phyloP scores from a whole-genome alignment of 2,797 vertebrate genomes.

The Gallinago solitaria region DNA sequence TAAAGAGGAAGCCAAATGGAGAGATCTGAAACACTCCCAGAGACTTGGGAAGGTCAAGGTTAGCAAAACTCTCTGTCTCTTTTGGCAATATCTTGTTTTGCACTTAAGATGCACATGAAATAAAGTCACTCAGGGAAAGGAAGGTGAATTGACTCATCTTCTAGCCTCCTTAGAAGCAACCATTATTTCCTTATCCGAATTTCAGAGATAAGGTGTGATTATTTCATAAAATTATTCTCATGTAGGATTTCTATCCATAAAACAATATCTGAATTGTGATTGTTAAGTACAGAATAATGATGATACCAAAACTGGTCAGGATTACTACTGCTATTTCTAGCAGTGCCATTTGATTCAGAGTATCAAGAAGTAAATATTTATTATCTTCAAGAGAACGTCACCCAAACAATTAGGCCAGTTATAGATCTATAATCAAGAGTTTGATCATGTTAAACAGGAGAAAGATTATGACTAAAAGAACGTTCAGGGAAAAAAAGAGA shows the following conservation, averaged over 20 bases:
- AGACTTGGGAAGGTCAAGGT: background rate
- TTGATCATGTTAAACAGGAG: background rate
- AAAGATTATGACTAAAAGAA: background rate
- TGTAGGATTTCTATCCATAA: slow-evolving; percentile 12
- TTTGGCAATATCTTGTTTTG: background rate
- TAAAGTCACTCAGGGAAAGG: background rate
- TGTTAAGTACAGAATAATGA: background rate
- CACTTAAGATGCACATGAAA: background rate
- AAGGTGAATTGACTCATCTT: background rate
- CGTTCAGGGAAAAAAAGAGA: background rate
- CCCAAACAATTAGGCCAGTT: background rate
- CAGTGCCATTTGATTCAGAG: background rate
- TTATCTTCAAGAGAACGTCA: background rate
- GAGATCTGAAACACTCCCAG: background rate
- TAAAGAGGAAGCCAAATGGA: background rate
- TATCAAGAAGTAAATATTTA: background rate
- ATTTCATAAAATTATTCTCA: slow-evolving; percentile 22
- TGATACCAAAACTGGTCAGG: background rate
- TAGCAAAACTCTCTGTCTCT: background rate
- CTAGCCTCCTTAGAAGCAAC: background rate
- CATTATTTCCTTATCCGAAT: slow-evolving; percentile 46
- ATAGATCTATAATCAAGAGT: background rate
- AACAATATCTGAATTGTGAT: background rate
- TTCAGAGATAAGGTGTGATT: slow-evolving; percentile 50
- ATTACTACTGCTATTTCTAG: background rate